A percentile compares a stretch with the other conserved stretches of the same genome.
Evolutionary conservation across 2,113 vertebrate species (phyloP).

Genomic region (Lepisosteus osseus): DNA sequence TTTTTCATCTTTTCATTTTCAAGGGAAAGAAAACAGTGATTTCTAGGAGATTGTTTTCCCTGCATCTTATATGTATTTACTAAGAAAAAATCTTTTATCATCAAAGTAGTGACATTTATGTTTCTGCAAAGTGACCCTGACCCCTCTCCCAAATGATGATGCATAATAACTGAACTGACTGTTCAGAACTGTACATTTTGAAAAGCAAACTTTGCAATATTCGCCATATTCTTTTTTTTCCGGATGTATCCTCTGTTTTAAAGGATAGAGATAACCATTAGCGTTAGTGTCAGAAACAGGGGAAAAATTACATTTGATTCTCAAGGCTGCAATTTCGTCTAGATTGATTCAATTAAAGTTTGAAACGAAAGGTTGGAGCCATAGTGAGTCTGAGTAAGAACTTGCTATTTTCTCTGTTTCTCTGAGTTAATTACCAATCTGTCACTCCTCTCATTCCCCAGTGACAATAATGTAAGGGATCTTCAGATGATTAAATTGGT

Average conservation of each 20-base stretch:
- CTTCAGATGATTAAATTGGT: conserved; percentile 20
- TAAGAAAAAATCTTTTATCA: no score
- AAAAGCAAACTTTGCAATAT: no score
- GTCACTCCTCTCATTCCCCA: conserved; percentile 3
- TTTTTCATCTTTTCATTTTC: no score
- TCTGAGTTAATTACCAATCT: conserved; percentile 21
- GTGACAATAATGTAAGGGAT: neutral
- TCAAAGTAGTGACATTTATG: no score
- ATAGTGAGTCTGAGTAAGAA: neutral
- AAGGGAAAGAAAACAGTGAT: no score
- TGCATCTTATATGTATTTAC: no score
- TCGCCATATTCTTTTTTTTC: neutral
- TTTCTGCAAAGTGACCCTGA: no score
- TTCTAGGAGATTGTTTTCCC: no score
- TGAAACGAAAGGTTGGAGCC: neutral
- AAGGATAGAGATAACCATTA: neutral
- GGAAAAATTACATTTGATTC: neutral
- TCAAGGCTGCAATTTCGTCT: neutral
- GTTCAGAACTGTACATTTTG: no score
- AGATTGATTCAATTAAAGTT: conserved; percentile 8
- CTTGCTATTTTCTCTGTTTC: neutral
- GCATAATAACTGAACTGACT: no score
- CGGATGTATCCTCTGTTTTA: neutral
- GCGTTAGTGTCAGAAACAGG: neutral
- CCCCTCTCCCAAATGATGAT: no score